A percentile compares a stretch with the other conserved stretches of the same genome.
These are phyloP conservation scores for Palythoa grandiflora DNA, from an alignment of 92 coral and sea anemone genomes.

Conservation along the genomic window DNA sequence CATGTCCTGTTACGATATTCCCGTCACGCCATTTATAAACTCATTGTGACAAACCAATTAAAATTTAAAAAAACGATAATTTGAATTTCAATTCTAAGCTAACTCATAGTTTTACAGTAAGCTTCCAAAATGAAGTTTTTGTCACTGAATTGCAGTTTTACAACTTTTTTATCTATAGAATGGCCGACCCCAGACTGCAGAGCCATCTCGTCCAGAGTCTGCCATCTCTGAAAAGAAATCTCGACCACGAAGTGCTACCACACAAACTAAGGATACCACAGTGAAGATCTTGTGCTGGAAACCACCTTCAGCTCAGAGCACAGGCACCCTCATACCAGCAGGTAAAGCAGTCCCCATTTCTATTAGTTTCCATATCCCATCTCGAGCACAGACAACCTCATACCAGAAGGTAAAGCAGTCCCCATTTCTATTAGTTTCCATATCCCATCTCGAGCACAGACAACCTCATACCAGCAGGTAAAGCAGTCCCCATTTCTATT, in stretches of 20 bases:
- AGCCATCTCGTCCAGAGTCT: slow-evolving; percentile 64
- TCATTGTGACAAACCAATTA: no score
- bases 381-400: slow-evolving; percentile 14
- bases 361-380: background rate
- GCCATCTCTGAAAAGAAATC: slow-evolving; percentile 69
- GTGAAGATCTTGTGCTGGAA: slow-evolving; percentile 95
- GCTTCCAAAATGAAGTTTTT: background rate
- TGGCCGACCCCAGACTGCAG: slow-evolving; percentile 89
- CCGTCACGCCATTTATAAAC: no score
- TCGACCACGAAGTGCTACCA: slow-evolving; percentile 88
- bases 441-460: background rate
- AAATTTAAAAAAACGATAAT: no score
- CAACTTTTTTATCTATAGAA: slow-evolving; percentile 42
- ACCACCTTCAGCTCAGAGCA: slow-evolving; percentile 79
- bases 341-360: slow-evolving; percentile 76
- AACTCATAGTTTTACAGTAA: no score
- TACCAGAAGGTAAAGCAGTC: slow-evolving; percentile 97
- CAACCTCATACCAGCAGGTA: slow-evolving; percentile 87
- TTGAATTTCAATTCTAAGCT: no score
- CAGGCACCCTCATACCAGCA: slow-evolving; percentile 86
- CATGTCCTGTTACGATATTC: no score
- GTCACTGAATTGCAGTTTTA: no score
- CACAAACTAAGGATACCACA: slow-evolving; percentile 86
- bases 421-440: background rate
- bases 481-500: slow-evolving; percentile 30